Base-by-base conservation (phyloP, 2,888 invertebrate species). In the Caenorhabditis wallacei region DNA sequence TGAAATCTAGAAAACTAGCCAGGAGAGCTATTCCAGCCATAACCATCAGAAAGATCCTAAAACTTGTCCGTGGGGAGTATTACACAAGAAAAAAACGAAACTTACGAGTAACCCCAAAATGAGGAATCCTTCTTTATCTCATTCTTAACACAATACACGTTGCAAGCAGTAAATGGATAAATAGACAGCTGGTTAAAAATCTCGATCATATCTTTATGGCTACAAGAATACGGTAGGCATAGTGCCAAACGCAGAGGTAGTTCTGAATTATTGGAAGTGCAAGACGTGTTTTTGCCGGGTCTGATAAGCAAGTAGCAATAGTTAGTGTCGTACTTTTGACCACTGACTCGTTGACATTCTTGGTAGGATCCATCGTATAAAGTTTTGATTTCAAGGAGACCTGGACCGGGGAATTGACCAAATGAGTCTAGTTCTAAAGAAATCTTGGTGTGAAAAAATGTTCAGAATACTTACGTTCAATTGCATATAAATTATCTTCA, bases 391-490 rank as follows among this genome's bases (percentile, higher is more conserved):
- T 78, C 54, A 5, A 78, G 35, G 18, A 78, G 18, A 16, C 78
- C 69, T 1, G 61, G n/a, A 5, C 40, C 26, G 13, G 68, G 68
- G 30, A 78, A 54, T 7, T 63, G 59, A 11, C 78, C 78, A 26
- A 78, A 78, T 18, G 78, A 30, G 37, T 63, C 61, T 0, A 46
- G 53, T 76, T 82, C 82, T 82, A 35, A 71, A 82, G 43, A 8
- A 40, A 40, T 13, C 2, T 10, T 8, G 40, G 2, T 8, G 2
- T 40, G 40, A 40, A 40, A 16, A 10, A 40, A 35, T 7, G 35
- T n/a, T n/a, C 35, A 13, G 24, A 56, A 40, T 35, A 74, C 64
- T 54, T 22, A 72, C 72, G 63, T 54, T 72, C 16, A 22, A 72
- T 51, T 10, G 66, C 66, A 66, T 66, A 66, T n/a, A 66, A 18